These are phyloP conservation scores for Opisthograptis luteolata DNA, from an alignment of 2,888 invertebrate genomes.

Conservation along the genomic window DNA sequence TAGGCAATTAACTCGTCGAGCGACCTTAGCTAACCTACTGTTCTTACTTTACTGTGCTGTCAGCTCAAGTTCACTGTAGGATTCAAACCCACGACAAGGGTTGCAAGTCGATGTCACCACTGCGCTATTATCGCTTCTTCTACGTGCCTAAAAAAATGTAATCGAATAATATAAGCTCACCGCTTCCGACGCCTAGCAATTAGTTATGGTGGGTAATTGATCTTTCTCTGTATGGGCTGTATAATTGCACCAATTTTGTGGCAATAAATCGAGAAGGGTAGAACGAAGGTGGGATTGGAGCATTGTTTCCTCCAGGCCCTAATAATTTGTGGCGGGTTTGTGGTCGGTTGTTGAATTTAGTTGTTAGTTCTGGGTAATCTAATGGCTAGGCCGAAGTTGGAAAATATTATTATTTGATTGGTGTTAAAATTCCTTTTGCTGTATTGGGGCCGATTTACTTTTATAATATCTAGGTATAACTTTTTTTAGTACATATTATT, in stretches of 20 bases:
- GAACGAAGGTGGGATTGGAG: conserved; percentile 30
- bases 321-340: conserved; percentile 34
- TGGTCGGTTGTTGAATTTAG: conserved; percentile 15
- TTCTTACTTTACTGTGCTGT: no score
- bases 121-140: not conserved
- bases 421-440: no score
- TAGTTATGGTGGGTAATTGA: conserved; percentile 41
- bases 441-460: not conserved
- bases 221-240: conserved; percentile 40
- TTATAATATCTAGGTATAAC: no score
- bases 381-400: not conserved
- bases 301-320: conserved; percentile 35
- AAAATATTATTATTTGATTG: not conserved
- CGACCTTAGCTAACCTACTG: no score
- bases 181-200: conserved; percentile 22
- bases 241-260: conserved; percentile 50
- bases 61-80: no score
- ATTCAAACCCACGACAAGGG: no score
- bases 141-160: conserved; percentile 10
- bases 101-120: no score
- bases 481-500: no score
- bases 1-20: no score
- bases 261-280: conserved; percentile 41
- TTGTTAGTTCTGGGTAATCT: conserved; percentile 4
- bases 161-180: conserved; percentile 9